phyloP scores from a whole-genome alignment of 2,888 invertebrate species.

The Nephrotoma appendiculata region DNA sequence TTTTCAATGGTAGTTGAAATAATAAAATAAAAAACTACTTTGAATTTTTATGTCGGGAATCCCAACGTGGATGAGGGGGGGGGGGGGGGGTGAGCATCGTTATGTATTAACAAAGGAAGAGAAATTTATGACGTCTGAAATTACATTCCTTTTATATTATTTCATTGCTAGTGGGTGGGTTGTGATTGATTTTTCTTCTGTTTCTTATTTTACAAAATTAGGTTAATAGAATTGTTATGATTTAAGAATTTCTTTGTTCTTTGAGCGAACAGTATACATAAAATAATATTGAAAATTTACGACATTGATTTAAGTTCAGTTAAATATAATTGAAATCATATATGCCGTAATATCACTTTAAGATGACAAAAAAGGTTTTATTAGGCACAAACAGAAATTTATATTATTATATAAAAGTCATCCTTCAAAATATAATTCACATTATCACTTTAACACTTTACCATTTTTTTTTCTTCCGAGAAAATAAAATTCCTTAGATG shows the following conservation, averaged over 20 bases:
- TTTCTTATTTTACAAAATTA: background rate
- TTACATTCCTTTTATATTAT: background rate
- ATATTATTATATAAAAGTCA: background rate
- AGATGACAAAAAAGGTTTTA: background rate
- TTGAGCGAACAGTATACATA: background rate
- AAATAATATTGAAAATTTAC: background rate
- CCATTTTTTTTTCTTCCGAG: background rate
- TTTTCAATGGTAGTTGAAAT: background rate
- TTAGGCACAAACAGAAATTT: background rate
- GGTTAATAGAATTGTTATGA: background rate
- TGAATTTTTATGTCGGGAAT: background rate
- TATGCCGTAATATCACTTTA: background rate
- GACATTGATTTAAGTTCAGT: background rate
- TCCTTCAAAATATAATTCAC: background rate
- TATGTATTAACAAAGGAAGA: background rate
- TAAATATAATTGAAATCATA: background rate
- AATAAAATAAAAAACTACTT: background rate
- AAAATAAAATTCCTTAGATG: background rate
- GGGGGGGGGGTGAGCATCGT: background rate
- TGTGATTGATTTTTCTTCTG: background rate
- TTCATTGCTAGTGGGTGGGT: background rate
- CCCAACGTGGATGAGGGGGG: background rate
- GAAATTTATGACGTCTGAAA: background rate
- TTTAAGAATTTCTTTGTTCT: background rate
- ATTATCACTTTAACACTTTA: background rate